A percentile compares a stretch with the other conserved stretches of the same genome.
Evolutionary conservation across 2,113 vertebrate species (phyloP).

Genomic region (Xenus cinereus): DNA sequence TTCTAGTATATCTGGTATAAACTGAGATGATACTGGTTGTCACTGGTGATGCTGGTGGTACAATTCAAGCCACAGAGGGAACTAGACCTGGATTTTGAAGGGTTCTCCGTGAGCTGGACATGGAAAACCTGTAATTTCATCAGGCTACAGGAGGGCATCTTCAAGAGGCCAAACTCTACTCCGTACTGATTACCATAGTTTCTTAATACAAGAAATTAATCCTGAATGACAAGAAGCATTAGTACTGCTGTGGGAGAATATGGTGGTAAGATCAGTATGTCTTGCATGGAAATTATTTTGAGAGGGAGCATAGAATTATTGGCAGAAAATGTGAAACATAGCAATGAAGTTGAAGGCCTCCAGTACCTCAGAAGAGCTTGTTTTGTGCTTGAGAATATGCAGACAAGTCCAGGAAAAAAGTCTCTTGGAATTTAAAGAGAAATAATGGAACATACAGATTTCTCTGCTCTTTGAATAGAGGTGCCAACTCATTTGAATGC

Average conservation of each 20-base stretch:
- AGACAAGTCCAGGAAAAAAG: not conserved
- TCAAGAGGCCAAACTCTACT: not conserved
- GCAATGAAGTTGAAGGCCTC: not conserved
- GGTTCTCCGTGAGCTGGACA: not conserved
- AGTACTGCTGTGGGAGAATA: not conserved
- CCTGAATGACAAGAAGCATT: not conserved
- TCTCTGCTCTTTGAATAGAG: constrained; percentile 24
- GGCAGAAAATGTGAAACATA: not conserved
- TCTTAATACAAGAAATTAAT: not conserved
- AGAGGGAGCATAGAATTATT: not conserved
- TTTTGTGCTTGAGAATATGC: not conserved
- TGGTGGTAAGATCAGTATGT: not conserved
- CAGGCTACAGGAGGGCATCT: not conserved
- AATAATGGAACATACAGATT: not conserved
- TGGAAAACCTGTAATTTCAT: not conserved
- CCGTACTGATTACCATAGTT: not conserved
- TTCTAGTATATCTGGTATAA: not conserved
- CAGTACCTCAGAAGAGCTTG: not conserved
- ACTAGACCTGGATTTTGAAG: not conserved
- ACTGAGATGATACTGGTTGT: not conserved
- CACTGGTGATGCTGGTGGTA: not conserved
- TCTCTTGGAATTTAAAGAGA: not conserved
- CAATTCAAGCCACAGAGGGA: not conserved
- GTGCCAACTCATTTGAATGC: constrained; percentile 40
- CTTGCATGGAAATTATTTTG: not conserved